Evolutionary conservation across 2,888 invertebrate genomes (phyloP).

Genomic region (Acanthosepion pharaonis): DNA sequence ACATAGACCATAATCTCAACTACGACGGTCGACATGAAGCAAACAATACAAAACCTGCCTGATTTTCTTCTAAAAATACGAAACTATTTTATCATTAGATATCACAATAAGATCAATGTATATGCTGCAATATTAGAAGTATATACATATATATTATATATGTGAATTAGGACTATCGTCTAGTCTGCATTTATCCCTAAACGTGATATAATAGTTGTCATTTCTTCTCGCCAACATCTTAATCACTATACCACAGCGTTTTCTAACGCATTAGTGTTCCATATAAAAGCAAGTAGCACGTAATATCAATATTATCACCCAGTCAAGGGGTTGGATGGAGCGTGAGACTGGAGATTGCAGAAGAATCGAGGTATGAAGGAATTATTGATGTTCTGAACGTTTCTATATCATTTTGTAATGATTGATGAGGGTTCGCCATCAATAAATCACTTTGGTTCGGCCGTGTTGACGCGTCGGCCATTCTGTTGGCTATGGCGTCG

Average conservation of each 20-base stretch:
- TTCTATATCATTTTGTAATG: not conserved
- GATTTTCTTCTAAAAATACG: no score
- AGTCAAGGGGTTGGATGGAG: not conserved
- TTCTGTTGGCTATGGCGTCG: not conserved
- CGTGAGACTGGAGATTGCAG: not conserved
- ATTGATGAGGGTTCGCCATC: not conserved
- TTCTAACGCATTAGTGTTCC: not conserved
- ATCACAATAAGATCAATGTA: no score
- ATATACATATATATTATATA: not conserved
- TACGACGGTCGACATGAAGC: no score
- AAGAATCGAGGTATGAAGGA: constrained; percentile 6
- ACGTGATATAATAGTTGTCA: not conserved
- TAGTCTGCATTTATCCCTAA: not conserved
- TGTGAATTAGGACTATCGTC: not conserved
- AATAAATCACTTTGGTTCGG: not conserved
- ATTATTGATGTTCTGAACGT: constrained; percentile 33
- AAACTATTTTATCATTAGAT: no score
- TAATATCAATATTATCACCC: not conserved
- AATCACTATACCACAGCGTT: not conserved
- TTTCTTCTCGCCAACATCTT: not conserved
- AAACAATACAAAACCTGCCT: no score
- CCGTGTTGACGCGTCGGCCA: not conserved
- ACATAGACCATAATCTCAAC: no score
- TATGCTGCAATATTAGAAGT: no score
- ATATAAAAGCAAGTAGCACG: constrained; percentile 17